Evolutionary conservation across 1,140 invertebrate genomes (phyloP), one percentile per base, ranked within the genome.

Genomic region (Zaprionus camerounensis): DNA sequence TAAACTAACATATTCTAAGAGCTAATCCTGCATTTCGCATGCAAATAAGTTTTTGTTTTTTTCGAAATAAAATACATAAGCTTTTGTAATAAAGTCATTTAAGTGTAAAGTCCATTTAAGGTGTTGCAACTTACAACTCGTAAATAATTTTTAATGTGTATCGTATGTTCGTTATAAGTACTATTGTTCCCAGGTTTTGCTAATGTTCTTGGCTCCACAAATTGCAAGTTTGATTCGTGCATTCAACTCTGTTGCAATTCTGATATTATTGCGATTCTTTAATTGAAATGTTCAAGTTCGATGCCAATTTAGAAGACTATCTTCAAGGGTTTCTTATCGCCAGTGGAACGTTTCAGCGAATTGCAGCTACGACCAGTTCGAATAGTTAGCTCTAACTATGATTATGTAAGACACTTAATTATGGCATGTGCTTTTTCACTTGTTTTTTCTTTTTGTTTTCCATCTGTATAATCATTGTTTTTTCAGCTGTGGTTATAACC

Each of bases 331-430:
- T 56, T 44, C 38, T n/a, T 36, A 51, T 76, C 34, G 9, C 36
- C 44, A 56, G 5, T 38, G 6, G 6, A 49, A 56, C 11, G 38
- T 15, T 51, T 49, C 53, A 69, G 61, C 28, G 36, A 38, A 56
- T 65, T 55, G 55, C 59, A 68, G 64, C 58, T 79, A 13, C 69
- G 68, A 72, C 68, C 53, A 69, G 77, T 72, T 80, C 12, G 17
- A 34, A 63, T 56, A 55, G 13, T 59, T 72, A 34, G 58, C 63
- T 56, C 65, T 22, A 36, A 46, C 71, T 62, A 56, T 26, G 53
- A 44, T 62, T 58, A 38, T 38, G 36, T 38, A 17, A 17, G n/a
- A 15, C 7, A 68, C 67, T 63, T 77, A 80, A 80, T 77, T 77
- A 80, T 77, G 59, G 44, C 67, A 72, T 71, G 68, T 58, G 46